Percentiles rank a stretch among this genome's conserved stretches.
phyloP scores from a whole-genome alignment of 2,888 invertebrate genomes.

The Polydrusus tereticollis region DNA sequence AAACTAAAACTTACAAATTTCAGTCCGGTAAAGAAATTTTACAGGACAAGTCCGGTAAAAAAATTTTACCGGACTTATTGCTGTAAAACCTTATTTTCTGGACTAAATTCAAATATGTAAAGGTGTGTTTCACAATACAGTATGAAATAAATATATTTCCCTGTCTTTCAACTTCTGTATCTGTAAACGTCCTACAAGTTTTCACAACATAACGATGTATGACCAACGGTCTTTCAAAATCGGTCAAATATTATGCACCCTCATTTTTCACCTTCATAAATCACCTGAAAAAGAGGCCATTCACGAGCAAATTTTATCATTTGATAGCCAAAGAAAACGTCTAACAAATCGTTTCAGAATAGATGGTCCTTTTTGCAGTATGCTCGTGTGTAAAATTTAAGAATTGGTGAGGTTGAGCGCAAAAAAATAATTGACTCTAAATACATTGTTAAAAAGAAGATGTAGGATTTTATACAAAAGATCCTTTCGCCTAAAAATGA shows the following conservation, averaged over 20 bases:
- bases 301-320: neutral
- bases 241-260: neutral
- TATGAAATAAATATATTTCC: too few relatives aligned
- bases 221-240: neutral
- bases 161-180: neutral
- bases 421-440: conserved; percentile 4
- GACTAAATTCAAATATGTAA: too few relatives aligned
- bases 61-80: too few relatives aligned
- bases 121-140: too few relatives aligned
- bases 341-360: neutral
- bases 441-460: neutral
- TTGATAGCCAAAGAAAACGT: conserved; percentile 6
- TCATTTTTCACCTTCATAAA: neutral
- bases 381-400: neutral
- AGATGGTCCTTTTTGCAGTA: neutral
- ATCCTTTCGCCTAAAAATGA: too few relatives aligned
- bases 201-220: neutral
- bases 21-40: too few relatives aligned
- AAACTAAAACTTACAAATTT: too few relatives aligned
- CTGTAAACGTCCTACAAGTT: neutral
- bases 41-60: too few relatives aligned
- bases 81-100: too few relatives aligned
- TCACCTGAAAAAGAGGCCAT: neutral
- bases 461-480: neutral
- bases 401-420: neutral